Base-by-base conservation (phyloP, 2,113 vertebrate genomes). In the Pagrus major region DNA sequence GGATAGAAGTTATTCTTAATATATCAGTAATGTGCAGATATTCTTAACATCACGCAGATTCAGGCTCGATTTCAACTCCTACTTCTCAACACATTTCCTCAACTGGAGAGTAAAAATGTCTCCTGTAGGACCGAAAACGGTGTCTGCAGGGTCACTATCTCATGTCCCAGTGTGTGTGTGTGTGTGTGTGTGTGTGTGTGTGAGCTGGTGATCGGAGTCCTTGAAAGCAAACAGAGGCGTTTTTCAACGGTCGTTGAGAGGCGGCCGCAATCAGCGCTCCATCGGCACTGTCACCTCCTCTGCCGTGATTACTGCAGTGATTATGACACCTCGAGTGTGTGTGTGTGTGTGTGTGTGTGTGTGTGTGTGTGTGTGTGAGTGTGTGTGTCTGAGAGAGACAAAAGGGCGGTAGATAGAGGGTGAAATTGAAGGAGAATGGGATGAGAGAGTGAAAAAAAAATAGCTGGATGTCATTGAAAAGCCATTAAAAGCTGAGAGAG, bases 291-390 rank as follows among this genome's bases (percentile, higher is more conserved):
- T 29, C 52, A 3, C 29, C 77, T 77, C 80, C 64, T 86, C 70
- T 14, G 56, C 31, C 3, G n/a, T 91, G 90, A 91, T 91, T 89
- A 74, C 85, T 55, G 69, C 44, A 0, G 9, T 82, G 69, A 85
- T 80, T 77, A 78, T 63, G 63, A 73, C 63, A 55, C 54, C 71
- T 82, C 0, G 16, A 47, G 73, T 49, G 44, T 72, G 70, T 47
- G 58, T n/a, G 27, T 39, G 47, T 69, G 21, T 51, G 29, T 72
- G 29, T 37, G 55, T 71, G 46, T 42, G 61, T 69, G 73, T 58
- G 49, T 33, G 61, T 67, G 75, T 61, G 56, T 59, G 76, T 21
- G 29, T 54, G 55, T 61, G 56, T 59, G 76, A 16, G 29, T 54
- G 55, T 31, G 54, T 69, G 44, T 75, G 52, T 52, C 9, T 47